Base-by-base conservation (phyloP, 2,888 invertebrate genomes). In the Ethmia dodecea region DNA sequence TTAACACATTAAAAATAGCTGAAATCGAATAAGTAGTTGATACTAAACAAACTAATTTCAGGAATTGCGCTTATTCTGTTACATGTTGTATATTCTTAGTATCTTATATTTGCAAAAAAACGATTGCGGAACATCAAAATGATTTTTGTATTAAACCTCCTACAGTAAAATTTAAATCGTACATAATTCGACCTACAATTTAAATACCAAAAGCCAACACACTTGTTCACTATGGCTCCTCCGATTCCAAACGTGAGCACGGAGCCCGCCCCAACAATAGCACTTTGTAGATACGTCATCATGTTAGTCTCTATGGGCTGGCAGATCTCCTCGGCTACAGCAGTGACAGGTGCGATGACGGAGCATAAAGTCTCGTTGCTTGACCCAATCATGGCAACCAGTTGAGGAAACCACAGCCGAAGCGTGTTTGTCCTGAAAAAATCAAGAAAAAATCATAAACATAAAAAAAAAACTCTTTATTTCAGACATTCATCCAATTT, bases 331-430 rank as follows among this genome's bases (percentile, higher is more conserved):
- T 45, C 46, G 8, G 28, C 4, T 13, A 30, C 11, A 5, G 24
- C 31, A 1, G 33, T 66, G 38, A 45, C 0, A 8, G 77, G 75
- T 0, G 70, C 69, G 38, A 78, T 74, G 36, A 81, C 83, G 79
- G n/a, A 60, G 44, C 84, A 86, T 1, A 83, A 64, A 6, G 65
- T 64, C 16, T 62, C 61, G 20, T 55, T 62, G 6, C 63, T 46
- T 22, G 72, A 57, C 4, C 70, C 63, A 28, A 92, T 90, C 64
- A 93, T 92, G 33, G 93, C 90, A 47, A 95, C 95, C 11, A 96
- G 81, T 63, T 95, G 94, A 0, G 96, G 96, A 48, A 95, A 88
- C 95, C 96, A 96, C 18, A 96, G 87, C 10, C 95, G 91, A 25
- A 96, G 80, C 0, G 95, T 94, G 59, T 95, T 95, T 45, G 93